Evolutionary conservation across 2,113 vertebrate species (phyloP).

Genomic region (Rallus limicola): DNA sequence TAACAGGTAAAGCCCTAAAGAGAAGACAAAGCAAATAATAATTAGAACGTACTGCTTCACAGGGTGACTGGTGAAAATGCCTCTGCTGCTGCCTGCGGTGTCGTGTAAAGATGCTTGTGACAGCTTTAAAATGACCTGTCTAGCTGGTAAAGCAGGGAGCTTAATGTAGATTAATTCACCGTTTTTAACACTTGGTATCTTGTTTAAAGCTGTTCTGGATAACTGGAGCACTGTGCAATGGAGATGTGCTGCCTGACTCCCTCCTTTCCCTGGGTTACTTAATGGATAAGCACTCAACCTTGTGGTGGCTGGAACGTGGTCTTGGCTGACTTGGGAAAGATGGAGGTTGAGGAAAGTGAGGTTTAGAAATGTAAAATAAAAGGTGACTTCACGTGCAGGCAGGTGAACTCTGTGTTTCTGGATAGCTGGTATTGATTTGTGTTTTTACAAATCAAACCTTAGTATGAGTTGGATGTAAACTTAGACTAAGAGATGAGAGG

Average conservation of each 20-base stretch:
- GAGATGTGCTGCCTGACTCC: not conserved
- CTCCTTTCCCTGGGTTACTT: not conserved
- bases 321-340: not conserved
- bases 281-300: not conserved
- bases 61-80: not conserved
- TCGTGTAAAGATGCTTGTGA: not conserved
- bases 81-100: not conserved
- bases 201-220: not conserved
- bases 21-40: constrained; percentile 31
- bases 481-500: not conserved
- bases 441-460: not conserved
- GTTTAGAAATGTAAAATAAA: not conserved
- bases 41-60: not conserved
- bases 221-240: not conserved
- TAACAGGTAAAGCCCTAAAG: not conserved
- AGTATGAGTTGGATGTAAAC: not conserved
- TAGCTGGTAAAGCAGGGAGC: not conserved
- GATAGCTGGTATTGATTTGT: not conserved
- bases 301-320: accelerated
- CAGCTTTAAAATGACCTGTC: constrained; percentile 21
- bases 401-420: not conserved
- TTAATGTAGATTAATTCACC: not conserved
- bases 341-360: not conserved
- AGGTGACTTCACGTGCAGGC: not conserved
- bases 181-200: not conserved